Conservation (phyloP, 2,797 vertebrate species). For the Psittacula echo region DNA sequence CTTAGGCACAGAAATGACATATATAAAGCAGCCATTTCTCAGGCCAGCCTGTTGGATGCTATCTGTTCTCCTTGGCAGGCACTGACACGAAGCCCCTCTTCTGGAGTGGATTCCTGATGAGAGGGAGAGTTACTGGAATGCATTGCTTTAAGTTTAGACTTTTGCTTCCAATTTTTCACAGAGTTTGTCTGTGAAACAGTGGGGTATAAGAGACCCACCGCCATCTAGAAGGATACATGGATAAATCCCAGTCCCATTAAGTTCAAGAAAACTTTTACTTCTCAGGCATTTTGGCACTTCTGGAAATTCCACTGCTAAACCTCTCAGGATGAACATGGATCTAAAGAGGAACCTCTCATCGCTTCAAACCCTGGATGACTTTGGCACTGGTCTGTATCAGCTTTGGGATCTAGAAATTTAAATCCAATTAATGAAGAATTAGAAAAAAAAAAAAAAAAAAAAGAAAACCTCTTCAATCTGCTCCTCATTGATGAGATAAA, state of each 20-base stretch:
- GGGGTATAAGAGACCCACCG: not conserved
- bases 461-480: not conserved
- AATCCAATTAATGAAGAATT: not conserved
- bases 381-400: not conserved
- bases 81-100: not conserved
- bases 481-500: not conserved
- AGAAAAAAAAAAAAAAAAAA: not conserved
- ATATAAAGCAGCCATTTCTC: not conserved
- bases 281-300: not conserved
- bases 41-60: not conserved
- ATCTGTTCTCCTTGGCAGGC: not conserved
- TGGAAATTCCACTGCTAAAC: not conserved
- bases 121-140: not conserved
- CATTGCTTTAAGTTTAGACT: not conserved
- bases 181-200: not conserved
- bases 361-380: not conserved
- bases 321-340: not conserved
- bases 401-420: not conserved
- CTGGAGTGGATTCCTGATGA: not conserved
- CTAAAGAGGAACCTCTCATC: not conserved
- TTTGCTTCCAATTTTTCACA: not conserved
- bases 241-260: not conserved
- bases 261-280: not conserved
- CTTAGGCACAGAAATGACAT: not conserved
- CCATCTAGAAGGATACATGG: not conserved